A percentile compares a stretch with the other conserved stretches of the same genome.
phyloP scores from a whole-genome alignment of 1,140 invertebrate species.

The Achroia grisella region DNA sequence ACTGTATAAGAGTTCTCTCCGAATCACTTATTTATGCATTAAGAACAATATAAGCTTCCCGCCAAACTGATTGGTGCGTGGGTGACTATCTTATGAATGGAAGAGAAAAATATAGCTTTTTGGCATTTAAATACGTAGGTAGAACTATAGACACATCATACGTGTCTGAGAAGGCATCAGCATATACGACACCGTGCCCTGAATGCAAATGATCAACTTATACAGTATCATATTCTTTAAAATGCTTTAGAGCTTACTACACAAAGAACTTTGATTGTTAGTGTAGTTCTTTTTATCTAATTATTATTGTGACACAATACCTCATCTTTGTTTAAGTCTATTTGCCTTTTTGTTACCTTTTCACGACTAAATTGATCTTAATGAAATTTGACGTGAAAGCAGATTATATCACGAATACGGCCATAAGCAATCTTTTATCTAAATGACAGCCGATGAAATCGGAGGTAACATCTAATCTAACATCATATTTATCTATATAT shows the following conservation, averaged over 20 bases:
- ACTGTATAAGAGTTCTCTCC: too few species aligned
- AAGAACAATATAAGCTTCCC: constrained; percentile 39
- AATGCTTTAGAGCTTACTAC: not conserved
- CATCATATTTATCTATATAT: too few species aligned
- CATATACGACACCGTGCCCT: constrained; percentile 8
- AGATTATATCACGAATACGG: too few species aligned
- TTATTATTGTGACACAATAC: not conserved
- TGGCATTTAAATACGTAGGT: too few species aligned
- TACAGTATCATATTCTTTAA: not conserved
- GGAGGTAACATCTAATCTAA: too few species aligned
- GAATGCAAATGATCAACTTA: constrained; percentile 21
- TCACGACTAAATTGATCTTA: too few species aligned
- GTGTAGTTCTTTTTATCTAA: not conserved
- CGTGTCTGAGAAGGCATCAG: constrained; percentile 1
- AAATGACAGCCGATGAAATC: too few species aligned
- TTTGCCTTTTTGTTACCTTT: too few species aligned
- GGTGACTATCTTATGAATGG: constrained; percentile 24
- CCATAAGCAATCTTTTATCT: too few species aligned
- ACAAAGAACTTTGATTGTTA: not conserved
- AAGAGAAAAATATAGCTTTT: not conserved
- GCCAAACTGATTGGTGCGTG: constrained; percentile 36
- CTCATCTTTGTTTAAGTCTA: not conserved
- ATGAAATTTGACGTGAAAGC: too few species aligned
- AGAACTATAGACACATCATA: not conserved
- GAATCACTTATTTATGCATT: constrained; percentile 13